Evolutionary conservation across 2,113 vertebrate genomes (phyloP), one percentile per base, ranked within the genome.

Genomic region (Percopsis transmontana): DNA sequence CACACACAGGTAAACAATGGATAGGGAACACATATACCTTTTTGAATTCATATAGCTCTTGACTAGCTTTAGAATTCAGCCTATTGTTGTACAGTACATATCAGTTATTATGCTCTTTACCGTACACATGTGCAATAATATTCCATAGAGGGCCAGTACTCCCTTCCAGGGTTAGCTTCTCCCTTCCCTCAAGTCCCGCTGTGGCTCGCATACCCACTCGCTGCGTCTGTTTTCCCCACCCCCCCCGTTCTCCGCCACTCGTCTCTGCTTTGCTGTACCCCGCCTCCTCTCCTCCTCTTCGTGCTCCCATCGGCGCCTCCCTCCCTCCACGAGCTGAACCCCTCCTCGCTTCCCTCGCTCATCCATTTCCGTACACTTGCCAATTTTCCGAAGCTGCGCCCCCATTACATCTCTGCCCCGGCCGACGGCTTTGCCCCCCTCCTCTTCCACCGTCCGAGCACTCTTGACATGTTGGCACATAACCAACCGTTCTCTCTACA

Each of bases 321-420:
- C 50, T 76, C 73, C 73, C 8, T 70, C 62, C 40, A 42, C 12
- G 27, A 81, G 82, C 68, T 24, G 44, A 81, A 68, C 70, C 85
- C 80, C 76, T 58, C 85, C 83, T 87, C 77, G 79, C 76, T 84
- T 59, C 20, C 72, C 80, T 90, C 79, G 75, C 90, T 91, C 91
- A 90, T 91, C 87, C 87, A 88, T 92, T n/a, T 93, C 86, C 85
- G 84, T 86, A 89, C 79, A 91, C 91, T 93, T 92, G 91, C 91
- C 91, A 90, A 88, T 88, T 10, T 59, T 71, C 75, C 69, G 59
- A 77, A 80, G 82, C 86, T 88, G 83, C n/a, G n/a, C 79, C 66
- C 72, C 45, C 83, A 85, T 85, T 71, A 51, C 87, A 85, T 85
- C 67, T 57, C 71, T 74, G 72, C 80, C 68, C 77, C 6, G 33